Evolutionary conservation across 2,888 invertebrate species (phyloP), one percentile per base, ranked within the genome.

Genomic region (Mythimna ferrago): DNA sequence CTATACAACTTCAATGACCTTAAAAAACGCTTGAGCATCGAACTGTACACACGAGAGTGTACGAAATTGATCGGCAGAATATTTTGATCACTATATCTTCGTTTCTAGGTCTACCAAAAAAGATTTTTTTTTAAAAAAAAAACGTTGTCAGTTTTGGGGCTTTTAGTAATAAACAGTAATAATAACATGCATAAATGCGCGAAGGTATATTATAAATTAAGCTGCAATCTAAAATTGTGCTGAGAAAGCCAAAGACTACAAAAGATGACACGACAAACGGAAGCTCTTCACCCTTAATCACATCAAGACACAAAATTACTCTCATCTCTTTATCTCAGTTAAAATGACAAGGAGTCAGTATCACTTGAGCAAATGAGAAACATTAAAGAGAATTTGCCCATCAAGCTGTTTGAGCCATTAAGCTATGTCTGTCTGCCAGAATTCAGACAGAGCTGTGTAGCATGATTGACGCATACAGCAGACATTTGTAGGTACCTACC

Each of bases 401-500:
- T 60, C 16, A 65, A 73, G n/a, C 26, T 35, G 41, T 56, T 35
- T 44, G 51, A 56, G 61, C 51, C 26, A 21, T 26, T 44, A 56
- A 56, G 51, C 56, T 26, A 21, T 44, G 35, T 35, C n/a, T 32
- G 19, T 51, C 21, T 44, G 21, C 11, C 51, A 64, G 53, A 9
- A 64, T 66, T 38, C 4, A 66, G 53, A 19, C 32, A 21, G 19
- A 44, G 19, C 26, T 54, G 6, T 58, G 6, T 54, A 58, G 32
- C 48, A 63, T 75, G 81, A 75, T 67, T 81, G 77, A 80, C 66
- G 38, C 57, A 32, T 32, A 54, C 58, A 60, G 5, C 48, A 56
- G 64, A 48, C 80, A 65, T 76, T 44, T 21, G 14, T 51, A 26
- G 26, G 26, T 26, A 26, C 48, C 6, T n/a, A 57, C 48, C 6